These are phyloP conservation scores for Aix galericulata DNA, from an alignment of 2,113 vertebrate genomes.

Conservation along the genomic window DNA sequence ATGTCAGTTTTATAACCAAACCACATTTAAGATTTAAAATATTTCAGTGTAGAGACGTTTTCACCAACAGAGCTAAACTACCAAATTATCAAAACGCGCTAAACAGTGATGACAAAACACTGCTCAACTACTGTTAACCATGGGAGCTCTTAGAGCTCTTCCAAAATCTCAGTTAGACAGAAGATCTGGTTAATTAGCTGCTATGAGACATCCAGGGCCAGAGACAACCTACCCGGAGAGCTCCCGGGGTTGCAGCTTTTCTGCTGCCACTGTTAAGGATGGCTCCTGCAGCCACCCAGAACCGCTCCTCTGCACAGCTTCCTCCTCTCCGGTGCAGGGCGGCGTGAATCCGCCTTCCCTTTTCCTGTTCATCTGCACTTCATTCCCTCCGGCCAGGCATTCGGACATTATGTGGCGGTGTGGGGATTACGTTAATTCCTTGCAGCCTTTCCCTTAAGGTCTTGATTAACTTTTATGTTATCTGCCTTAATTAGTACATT, in stretches of 20 bases:
- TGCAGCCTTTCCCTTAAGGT: neutral
- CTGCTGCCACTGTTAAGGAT: neutral
- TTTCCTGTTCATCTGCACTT: neutral
- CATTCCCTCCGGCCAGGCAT: neutral
- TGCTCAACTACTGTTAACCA: neutral
- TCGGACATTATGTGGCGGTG: rapidly evolving
- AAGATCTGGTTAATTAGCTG: neutral
- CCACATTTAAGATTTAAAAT: neutral
- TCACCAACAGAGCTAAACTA: neutral
- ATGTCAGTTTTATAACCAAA: neutral
- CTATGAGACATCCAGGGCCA: neutral
- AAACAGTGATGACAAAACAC: neutral
- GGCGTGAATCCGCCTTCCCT: neutral
- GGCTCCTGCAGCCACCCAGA: neutral
- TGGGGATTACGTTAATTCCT: neutral
- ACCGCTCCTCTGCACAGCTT: neutral
- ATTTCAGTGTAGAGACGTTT: neutral
- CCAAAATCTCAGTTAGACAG: neutral
- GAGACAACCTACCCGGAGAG: neutral
- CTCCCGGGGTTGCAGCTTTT: neutral
- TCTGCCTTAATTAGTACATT: neutral
- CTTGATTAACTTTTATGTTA: neutral
- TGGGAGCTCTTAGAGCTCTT: neutral
- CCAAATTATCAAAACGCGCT: neutral
- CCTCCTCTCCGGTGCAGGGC: neutral